Evolutionary conservation across 2,888 invertebrate genomes (phyloP).

Genomic region (Lochmaea capreae): DNA sequence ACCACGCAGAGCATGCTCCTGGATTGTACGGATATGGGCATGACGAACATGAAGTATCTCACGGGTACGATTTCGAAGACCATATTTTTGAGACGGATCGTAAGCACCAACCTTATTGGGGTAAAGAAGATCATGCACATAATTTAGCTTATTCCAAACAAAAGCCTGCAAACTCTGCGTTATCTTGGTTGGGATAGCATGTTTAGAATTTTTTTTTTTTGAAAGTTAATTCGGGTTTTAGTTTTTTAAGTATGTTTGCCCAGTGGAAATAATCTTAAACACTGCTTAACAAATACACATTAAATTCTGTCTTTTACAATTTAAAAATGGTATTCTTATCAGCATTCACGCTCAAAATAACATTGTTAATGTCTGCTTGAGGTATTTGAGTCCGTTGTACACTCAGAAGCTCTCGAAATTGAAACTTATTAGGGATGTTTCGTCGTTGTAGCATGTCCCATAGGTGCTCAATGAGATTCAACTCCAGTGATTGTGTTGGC

Average conservation of each 20-base stretch:
- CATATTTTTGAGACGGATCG: slow-evolving; percentile 13
- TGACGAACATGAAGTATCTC: neutral
- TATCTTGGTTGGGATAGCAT: slow-evolving; percentile 27
- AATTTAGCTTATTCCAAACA: slow-evolving; percentile 57
- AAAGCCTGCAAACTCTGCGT: slow-evolving; percentile 44
- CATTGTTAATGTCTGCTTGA: too few relatives aligned
- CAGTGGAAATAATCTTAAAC: neutral
- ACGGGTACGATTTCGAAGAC: slow-evolving; percentile 30
- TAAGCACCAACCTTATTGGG: slow-evolving; percentile 49
- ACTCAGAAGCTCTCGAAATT: too few relatives aligned
- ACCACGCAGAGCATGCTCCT: slow-evolving; percentile 17
- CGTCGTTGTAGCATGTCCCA: too few relatives aligned
- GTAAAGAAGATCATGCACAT: slow-evolving; percentile 54
- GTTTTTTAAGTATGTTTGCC: neutral
- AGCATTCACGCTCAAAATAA: too few relatives aligned
- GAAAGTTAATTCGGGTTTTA: neutral
- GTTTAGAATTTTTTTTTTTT: neutral
- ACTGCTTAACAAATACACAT: too few relatives aligned
- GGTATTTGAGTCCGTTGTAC: too few relatives aligned
- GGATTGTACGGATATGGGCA: slow-evolving; percentile 8
- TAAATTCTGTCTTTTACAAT: too few relatives aligned
- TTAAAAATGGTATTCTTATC: too few relatives aligned
- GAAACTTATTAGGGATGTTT: too few relatives aligned
- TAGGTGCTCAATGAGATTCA: too few relatives aligned
- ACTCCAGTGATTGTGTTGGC: too few relatives aligned